phyloP scores from a whole-genome alignment of 2,113 vertebrate species.

The Gadus macrocephalus region DNA sequence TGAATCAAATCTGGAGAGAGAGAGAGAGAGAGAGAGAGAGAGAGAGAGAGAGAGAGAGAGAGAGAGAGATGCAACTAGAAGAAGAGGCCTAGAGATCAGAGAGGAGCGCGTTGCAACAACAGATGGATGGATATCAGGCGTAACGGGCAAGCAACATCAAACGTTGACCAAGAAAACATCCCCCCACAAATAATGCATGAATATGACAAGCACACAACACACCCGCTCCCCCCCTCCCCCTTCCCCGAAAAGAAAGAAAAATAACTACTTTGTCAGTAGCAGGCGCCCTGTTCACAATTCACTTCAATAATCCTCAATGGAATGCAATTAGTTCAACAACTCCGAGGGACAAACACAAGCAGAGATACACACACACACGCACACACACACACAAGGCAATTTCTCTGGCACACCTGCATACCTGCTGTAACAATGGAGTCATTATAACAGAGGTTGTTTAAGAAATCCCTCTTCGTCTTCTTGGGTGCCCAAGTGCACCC shows the following conservation, averaged over 20 bases:
- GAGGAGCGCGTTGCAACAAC: conserved; percentile 16
- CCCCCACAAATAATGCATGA: conserved; percentile 52
- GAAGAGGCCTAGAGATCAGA: neutral
- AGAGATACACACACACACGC: conserved; percentile 33
- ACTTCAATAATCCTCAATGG: too few relatives aligned
- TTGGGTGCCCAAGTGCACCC: too few relatives aligned
- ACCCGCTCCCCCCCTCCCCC: conserved; percentile 9
- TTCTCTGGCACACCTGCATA: neutral
- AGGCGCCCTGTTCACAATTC: too few relatives aligned
- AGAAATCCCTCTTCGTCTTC: too few relatives aligned
- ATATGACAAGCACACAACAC: conserved; percentile 46
- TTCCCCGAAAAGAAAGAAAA: conserved; percentile 79
- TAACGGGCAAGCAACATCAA: conserved; percentile 29
- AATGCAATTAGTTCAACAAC: conserved; percentile 15
- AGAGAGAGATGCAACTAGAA: too few relatives aligned
- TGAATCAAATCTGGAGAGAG: too few relatives aligned
- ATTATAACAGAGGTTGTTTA: neutral
- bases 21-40: too few relatives aligned
- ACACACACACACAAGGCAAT: conserved; percentile 18
- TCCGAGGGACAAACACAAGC: conserved; percentile 32
- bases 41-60: too few relatives aligned
- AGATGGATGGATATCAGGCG: neutral
- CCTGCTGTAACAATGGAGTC: neutral
- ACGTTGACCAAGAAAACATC: too few relatives aligned
- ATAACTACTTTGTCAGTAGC: too few relatives aligned